phyloP scores from a whole-genome alignment of 1,140 invertebrate genomes.

The Trichoplusia ni region DNA sequence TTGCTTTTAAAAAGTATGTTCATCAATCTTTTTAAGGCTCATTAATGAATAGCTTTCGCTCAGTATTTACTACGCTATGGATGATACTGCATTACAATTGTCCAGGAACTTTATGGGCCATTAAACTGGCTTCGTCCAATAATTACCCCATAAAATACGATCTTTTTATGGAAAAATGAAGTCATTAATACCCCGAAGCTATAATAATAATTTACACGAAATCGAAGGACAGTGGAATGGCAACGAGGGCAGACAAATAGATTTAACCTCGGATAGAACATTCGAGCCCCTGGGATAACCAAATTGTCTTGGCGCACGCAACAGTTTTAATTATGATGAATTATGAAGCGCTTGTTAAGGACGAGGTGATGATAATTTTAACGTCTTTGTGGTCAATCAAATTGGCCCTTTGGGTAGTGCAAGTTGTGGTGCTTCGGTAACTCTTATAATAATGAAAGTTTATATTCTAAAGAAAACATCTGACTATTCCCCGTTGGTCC shows the following conservation, averaged over 20 bases:
- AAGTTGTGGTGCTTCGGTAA: too few species aligned
- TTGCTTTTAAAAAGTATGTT: too few species aligned
- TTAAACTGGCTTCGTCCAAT: neutral
- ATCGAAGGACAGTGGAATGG: neutral
- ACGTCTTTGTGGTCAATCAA: neutral
- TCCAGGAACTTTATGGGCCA: too few species aligned
- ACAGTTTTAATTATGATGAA: constrained; percentile 22
- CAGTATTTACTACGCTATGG: too few species aligned
- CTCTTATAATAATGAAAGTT: too few species aligned
- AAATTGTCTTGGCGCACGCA: constrained; percentile 19
- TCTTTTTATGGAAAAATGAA: neutral
- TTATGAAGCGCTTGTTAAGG: neutral
- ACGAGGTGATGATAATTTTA: constrained; percentile 3
- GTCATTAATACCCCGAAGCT: neutral
- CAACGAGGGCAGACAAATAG: constrained; percentile 2
- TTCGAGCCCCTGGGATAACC: neutral
- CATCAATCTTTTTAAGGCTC: too few species aligned
- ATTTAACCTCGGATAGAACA: constrained; percentile 12
- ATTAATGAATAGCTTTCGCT: too few species aligned
- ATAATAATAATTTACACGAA: neutral
- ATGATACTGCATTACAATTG: too few species aligned
- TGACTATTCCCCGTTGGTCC: too few species aligned
- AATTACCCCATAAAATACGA: neutral
- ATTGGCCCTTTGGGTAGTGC: too few species aligned
- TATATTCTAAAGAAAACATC: too few species aligned